A percentile compares a stretch with the other conserved stretches of the same genome.
Conservation (phyloP, 2,113 vertebrate genomes). For the Vidua chalybeata region DNA sequence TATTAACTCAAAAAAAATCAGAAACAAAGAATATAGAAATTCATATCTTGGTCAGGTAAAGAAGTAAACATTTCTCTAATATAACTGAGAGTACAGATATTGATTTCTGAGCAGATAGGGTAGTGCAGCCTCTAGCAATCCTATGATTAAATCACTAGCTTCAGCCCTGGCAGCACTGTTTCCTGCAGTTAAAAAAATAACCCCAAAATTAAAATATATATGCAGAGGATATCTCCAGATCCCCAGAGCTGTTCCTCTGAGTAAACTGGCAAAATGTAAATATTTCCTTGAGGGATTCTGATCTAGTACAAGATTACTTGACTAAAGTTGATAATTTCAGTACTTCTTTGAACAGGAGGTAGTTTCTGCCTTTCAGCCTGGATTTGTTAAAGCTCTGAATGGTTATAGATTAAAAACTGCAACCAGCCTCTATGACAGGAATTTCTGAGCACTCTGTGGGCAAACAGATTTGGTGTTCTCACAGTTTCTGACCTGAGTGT, state of each 20-base stretch:
- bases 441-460: background rate
- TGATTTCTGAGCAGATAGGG: slow-evolving; percentile 72
- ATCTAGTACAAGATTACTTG: slow-evolving; percentile 67
- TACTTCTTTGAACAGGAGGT: slow-evolving; percentile 48
- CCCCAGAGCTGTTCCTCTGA: slow-evolving; percentile 62
- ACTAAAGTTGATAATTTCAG: slow-evolving; percentile 70
- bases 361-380: slow-evolving; percentile 57
- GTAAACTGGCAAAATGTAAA: slow-evolving; percentile 73
- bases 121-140: slow-evolving; percentile 70
- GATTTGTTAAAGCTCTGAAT: slow-evolving; percentile 42
- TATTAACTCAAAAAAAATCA: background rate
- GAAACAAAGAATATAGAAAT: slow-evolving; percentile 65
- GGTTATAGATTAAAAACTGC: slow-evolving; percentile 46
- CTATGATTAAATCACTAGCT: slow-evolving; percentile 77
- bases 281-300: slow-evolving; percentile 66
- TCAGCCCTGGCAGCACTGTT: slow-evolving; percentile 63
- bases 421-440: background rate
- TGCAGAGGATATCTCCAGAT: slow-evolving; percentile 64
- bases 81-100: slow-evolving; percentile 71
- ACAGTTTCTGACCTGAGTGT: background rate
- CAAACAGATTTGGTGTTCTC: background rate
- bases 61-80: slow-evolving; percentile 71
- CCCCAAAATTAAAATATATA: background rate
- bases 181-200: slow-evolving; percentile 57
- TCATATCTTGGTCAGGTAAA: slow-evolving; percentile 71